Base-by-base conservation (phyloP, 2,888 invertebrate species). In the Gasteruption jaculator region DNA sequence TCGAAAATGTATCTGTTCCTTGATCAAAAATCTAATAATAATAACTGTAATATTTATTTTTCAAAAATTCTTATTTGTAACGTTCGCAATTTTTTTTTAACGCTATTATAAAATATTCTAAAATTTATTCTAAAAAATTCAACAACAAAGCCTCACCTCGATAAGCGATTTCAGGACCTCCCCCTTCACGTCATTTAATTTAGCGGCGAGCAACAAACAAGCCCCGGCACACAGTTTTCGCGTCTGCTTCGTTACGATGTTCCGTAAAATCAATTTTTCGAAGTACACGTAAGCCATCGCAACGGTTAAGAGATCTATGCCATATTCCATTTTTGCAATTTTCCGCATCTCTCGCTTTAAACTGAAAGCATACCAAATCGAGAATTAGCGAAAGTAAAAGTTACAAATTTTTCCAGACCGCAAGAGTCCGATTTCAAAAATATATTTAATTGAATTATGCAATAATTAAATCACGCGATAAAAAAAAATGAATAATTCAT, bases 201-300 rank as follows among this genome's bases (percentile, higher is more conserved):
- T 99, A 25, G 96, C 93, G 24, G 96, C 91, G 10, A 99, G 76
- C 45, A 97, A 74, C 40, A 99, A 76, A 70, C 95, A 93, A 10
- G 95, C 93, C 26, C 93, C 96, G 11, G 96, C 95, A 68, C 94
- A 94, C 43, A 94, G 75, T 73, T 96, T 97, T 31, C 97, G 80
- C 67, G 97, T 97, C 65, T 85, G 85, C 72, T 97, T 99, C 63
- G 92, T 94, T 36, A 97, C 91, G 45, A 94, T 75, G 64, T 89
- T 87, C 52, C 88, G 87, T 36, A 95, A 76, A 55, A 97, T 93
- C 39, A 97, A 76, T 69, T 94, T 94, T 71, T 99, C 97, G 72
- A 96, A 97, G 73, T 93, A 97, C n/a, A 96, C 96, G 66, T 93
- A 96, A 0, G 95, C 90, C 69, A 94, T 93, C 12, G 97, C 95